These are phyloP conservation scores for Zapornia atra DNA, from an alignment of 2,113 vertebrate species.

Conservation along the genomic window DNA sequence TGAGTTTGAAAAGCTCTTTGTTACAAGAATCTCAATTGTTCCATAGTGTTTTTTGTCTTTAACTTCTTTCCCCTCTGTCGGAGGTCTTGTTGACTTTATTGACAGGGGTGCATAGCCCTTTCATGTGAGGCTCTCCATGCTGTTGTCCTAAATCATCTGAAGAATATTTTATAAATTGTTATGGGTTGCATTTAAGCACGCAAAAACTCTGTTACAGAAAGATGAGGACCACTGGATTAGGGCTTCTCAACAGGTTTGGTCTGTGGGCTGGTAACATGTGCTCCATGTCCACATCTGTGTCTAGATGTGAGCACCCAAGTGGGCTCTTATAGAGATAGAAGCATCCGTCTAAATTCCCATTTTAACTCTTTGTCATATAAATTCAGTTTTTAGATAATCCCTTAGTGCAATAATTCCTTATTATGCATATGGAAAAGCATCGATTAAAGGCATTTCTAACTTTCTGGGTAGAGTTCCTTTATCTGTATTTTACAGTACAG, in stretches of 20 bases:
- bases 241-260: background rate
- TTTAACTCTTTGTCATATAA: slow-evolving; percentile 18
- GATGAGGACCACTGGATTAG: background rate
- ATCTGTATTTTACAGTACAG: slow-evolving; percentile 45
- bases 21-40: background rate
- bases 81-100: background rate
- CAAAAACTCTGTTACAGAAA: background rate
- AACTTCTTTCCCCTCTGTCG: background rate
- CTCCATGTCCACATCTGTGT: background rate
- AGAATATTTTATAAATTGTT: background rate
- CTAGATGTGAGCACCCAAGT: background rate
- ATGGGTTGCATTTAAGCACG: background rate
- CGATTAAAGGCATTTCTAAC: slow-evolving; percentile 37
- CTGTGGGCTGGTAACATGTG: background rate
- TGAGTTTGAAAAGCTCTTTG: background rate
- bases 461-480: slow-evolving; percentile 50
- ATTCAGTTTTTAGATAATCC: slow-evolving; percentile 31
- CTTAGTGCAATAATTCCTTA: slow-evolving; percentile 28
- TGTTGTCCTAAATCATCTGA: background rate
- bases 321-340: background rate
- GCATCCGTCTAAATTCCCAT: background rate
- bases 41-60: background rate
- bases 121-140: accelerated
- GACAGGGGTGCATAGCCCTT: background rate
- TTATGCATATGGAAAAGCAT: background rate